A percentile compares a stretch with the other conserved stretches of the same genome.
These are phyloP conservation scores for Eutolmus rufibarbis DNA, from an alignment of 2,888 invertebrate genomes.

Conservation along the genomic window DNA sequence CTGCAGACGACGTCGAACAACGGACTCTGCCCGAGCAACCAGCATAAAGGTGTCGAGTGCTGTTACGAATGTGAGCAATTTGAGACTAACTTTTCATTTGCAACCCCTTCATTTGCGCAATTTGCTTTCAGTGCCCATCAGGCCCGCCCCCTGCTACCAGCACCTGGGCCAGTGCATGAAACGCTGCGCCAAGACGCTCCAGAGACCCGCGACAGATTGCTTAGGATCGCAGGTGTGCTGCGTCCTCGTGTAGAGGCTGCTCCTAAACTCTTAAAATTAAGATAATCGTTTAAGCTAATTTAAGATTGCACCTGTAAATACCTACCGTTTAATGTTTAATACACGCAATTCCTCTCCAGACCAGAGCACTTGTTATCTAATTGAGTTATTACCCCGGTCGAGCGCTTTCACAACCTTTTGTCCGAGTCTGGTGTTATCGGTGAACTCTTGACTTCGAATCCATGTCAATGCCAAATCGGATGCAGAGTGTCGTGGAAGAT, in stretches of 20 bases:
- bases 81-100: background rate
- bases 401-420: background rate
- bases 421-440: background rate
- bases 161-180: slow-evolving; percentile 58
- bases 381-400: background rate
- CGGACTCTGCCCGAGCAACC: slow-evolving; percentile 58
- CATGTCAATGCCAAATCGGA: slow-evolving; percentile 10
- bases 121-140: slow-evolving; percentile 55
- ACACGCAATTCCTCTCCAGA: background rate
- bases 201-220: slow-evolving; percentile 58
- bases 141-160: slow-evolving; percentile 58
- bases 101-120: slow-evolving; percentile 30
- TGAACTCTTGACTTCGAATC: slow-evolving; percentile 8
- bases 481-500: background rate
- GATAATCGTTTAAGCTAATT: background rate
- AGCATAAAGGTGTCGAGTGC: slow-evolving; percentile 58
- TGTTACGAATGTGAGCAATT: slow-evolving; percentile 56
- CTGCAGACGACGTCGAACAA: slow-evolving; percentile 54
- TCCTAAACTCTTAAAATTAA: background rate
- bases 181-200: slow-evolving; percentile 53
- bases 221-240: slow-evolving; percentile 57
- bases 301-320: slow-evolving; percentile 1
- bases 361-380: background rate
- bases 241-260: slow-evolving; percentile 49
- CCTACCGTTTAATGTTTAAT: background rate